phyloP scores from a whole-genome alignment of 2,113 vertebrate species.

The Atractosteus spatula region DNA sequence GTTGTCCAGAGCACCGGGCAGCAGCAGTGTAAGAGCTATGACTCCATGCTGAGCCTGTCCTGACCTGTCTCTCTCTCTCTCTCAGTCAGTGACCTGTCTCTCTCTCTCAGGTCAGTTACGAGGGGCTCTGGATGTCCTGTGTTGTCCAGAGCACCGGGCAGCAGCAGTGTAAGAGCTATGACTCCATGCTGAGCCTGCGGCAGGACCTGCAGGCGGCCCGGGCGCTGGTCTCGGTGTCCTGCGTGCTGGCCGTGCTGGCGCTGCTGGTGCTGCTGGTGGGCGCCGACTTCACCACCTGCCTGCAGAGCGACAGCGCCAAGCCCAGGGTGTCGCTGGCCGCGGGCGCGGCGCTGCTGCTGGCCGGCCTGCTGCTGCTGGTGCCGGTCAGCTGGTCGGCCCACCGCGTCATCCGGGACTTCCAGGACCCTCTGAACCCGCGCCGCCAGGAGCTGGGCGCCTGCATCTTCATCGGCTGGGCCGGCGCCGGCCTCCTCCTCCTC shows the following conservation, averaged over 20 bases:
- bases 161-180: conserved; percentile 72
- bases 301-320: conserved; percentile 60
- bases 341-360: conserved; percentile 54
- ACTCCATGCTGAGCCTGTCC: neutral
- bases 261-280: conserved; percentile 63
- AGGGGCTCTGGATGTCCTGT: conserved; percentile 70
- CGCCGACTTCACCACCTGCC: conserved; percentile 67
- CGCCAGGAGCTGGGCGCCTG: conserved; percentile 65
- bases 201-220: conserved; percentile 65
- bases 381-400: conserved; percentile 69
- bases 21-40: conserved; percentile 54
- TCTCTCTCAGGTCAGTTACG: conserved; percentile 37
- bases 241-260: conserved; percentile 47
- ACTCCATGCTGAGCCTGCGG: conserved; percentile 58
- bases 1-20: conserved; percentile 74
- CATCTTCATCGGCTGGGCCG: conserved; percentile 68
- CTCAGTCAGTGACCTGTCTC: neutral
- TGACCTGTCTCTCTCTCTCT: conserved; percentile 4
- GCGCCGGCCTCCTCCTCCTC: conserved; percentile 58
- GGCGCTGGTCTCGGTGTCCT: conserved; percentile 66
- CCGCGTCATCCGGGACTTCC: conserved; percentile 50
- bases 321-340: conserved; percentile 62
- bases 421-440: conserved; percentile 22
- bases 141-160: conserved; percentile 74
- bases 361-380: conserved; percentile 61